Evolutionary conservation across 2,113 vertebrate genomes (phyloP), one percentile per base, ranked within the genome.

Genomic region (Ictalurus punctatus): DNA sequence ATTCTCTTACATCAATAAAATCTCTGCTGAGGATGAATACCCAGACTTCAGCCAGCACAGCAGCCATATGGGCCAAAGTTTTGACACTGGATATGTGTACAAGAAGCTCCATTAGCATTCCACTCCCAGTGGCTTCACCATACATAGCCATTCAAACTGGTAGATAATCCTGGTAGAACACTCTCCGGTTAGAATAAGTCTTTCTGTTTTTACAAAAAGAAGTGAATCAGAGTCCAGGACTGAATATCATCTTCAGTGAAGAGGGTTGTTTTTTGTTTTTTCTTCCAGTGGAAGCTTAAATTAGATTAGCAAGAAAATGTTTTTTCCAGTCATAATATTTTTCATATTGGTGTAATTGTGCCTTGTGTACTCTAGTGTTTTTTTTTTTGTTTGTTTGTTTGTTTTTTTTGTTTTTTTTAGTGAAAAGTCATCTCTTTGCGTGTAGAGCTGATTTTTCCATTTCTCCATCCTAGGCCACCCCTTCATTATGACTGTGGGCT

Each of bases 401-500:
- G 3, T 40, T 40, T 40, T 40, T 40, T 4, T 40, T 40, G 2
- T 44, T 44, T 4, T 44, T 6, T 14, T 21, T 37, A 40, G 30
- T 87, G 74, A 67, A 30, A 48, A 1, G 27, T 23, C 71, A n/a
- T 1, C 89, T 59, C 0, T 40, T 61, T 73, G 61, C n/a, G 40
- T 40, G 74, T 19, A 30, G 16, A n/a, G 13, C 2, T 80, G 27
- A 54, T 27, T 56, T 79, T 19, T 44, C 10, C 71, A 76, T 59
- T 9, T 52, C 61, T 74, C n/a, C 7, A 56, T 73, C 21, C 83
- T 93, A 98, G 98, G 98, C 67, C 98, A 99, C 91, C 98, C 98
- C 58, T 99, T 93, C 94, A 99, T 99, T 93, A 96, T 99, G 98
- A 99, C 98, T 0, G 98, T 99, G 94, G 98, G 98, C 90, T 97